These are phyloP conservation scores for Platerodrilus igneus DNA, from an alignment of 2,888 invertebrate species.

Conservation along the genomic window DNA sequence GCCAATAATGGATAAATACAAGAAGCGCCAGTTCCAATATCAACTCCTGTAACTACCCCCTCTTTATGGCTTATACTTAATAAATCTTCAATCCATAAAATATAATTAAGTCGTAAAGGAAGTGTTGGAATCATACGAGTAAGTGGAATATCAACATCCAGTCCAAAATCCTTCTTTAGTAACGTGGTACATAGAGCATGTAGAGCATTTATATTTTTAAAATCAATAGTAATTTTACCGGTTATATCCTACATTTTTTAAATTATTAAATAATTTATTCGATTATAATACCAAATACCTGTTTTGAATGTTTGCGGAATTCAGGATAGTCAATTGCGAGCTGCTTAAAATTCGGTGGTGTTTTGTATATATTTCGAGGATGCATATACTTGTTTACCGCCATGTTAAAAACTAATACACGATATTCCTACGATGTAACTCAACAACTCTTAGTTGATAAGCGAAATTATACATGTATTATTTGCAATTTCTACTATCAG, in stretches of 20 bases:
- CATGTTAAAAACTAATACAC: too few species aligned
- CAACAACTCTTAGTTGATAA: too few species aligned
- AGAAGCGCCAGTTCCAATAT: constrained; percentile 84
- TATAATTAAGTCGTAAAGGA: constrained; percentile 88
- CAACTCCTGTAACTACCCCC: constrained; percentile 56
- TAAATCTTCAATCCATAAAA: constrained; percentile 92
- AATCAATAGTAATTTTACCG: constrained; percentile 77
- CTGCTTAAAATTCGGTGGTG: constrained; percentile 76
- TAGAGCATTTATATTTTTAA: constrained; percentile 73
- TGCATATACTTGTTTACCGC: constrained; percentile 80
- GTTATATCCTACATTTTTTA: constrained; percentile 58
- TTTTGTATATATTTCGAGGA: constrained; percentile 82
- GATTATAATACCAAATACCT: too few species aligned
- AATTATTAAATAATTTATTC: background rate
- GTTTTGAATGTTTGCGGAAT: constrained; percentile 66
- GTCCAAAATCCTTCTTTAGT: constrained; percentile 78
- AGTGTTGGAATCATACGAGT: constrained; percentile 87
- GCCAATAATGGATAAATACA: constrained; percentile 89
- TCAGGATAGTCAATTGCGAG: constrained; percentile 72
- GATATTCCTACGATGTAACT: too few species aligned
- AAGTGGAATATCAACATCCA: constrained; percentile 74
- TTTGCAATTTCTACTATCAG: too few species aligned
- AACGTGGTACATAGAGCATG: constrained; percentile 74
- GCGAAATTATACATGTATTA: too few species aligned
- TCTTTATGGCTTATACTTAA: constrained; percentile 46